A percentile compares a stretch with the other conserved stretches of the same genome.
Evolutionary conservation across 2,797 vertebrate genomes (phyloP).

Genomic region (Miichthys miiuy): DNA sequence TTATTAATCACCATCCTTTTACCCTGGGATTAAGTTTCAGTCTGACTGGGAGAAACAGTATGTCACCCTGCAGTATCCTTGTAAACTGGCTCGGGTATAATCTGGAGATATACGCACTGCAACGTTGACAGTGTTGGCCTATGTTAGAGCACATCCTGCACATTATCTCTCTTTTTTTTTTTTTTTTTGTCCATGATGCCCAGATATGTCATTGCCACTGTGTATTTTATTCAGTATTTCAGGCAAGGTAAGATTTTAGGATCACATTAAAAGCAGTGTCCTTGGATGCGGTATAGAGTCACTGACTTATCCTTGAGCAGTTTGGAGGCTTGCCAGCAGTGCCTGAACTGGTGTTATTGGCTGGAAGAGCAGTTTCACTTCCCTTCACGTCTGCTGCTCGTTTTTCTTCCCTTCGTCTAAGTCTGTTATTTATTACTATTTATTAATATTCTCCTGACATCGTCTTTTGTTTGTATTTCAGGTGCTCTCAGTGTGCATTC

Average conservation of each 20-base stretch:
- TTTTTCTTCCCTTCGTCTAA: not conserved
- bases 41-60: slow-evolving; percentile 51
- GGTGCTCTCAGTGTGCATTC: slow-evolving; percentile 55
- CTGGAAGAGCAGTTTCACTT: slow-evolving; percentile 13
- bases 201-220: not conserved
- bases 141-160: slow-evolving; percentile 1
- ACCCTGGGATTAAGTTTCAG: slow-evolving; percentile 80
- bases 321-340: slow-evolving; percentile 36
- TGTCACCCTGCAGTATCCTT: slow-evolving; percentile 74
- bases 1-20: slow-evolving; percentile 84
- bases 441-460: slow-evolving; percentile 36
- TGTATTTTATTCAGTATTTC: slow-evolving; percentile 1
- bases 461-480: slow-evolving; percentile 66
- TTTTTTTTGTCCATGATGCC: not conserved
- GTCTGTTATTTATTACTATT: not conserved
- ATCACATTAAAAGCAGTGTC: slow-evolving; percentile 6
- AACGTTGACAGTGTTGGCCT: not conserved
- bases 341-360: slow-evolving; percentile 24
- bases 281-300: slow-evolving; percentile 26
- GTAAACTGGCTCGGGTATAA: slow-evolving; percentile 42
- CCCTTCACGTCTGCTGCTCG: not conserved
- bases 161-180: not conserved
- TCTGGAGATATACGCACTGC: slow-evolving; percentile 35
- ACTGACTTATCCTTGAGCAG: slow-evolving; percentile 28
- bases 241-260: not conserved